A percentile compares a stretch with the other conserved stretches of the same genome.
Evolutionary conservation across 2,888 invertebrate genomes (phyloP).

Genomic region (Helicoverpa assulta): DNA sequence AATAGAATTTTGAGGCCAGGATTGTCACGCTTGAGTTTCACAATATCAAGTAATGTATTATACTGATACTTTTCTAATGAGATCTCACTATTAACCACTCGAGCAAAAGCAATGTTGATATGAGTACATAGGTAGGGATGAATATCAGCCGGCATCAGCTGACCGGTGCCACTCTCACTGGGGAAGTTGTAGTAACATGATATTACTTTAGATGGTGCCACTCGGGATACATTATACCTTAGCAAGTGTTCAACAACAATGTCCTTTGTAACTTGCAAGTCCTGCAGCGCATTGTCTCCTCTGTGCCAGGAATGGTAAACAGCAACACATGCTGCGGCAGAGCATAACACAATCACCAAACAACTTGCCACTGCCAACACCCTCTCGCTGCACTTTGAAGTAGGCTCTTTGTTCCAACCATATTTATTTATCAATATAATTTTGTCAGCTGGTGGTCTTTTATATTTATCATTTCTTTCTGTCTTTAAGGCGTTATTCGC

Average conservation of each 20-base stretch:
- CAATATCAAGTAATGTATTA: slow-evolving; percentile 79
- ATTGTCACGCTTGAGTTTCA: slow-evolving; percentile 90
- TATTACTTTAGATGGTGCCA: slow-evolving; percentile 66
- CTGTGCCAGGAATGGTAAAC: slow-evolving; percentile 17
- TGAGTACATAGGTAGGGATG: slow-evolving; percentile 95
- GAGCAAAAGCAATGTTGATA: slow-evolving; percentile 94
- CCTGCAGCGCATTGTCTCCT: background rate
- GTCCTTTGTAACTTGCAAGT: background rate
- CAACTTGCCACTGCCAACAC: background rate
- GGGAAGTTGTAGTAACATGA: slow-evolving; percentile 94
- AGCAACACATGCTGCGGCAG: background rate
- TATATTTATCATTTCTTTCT: slow-evolving; percentile 32
- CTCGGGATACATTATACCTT: background rate
- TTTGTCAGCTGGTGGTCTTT: slow-evolving; percentile 22
- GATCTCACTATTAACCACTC: slow-evolving; percentile 91
- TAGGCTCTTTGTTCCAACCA: background rate
- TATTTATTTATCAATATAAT: background rate
- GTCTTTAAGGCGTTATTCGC: slow-evolving; percentile 15
- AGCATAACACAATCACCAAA: slow-evolving; percentile 19
- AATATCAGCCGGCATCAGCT: slow-evolving; percentile 90
- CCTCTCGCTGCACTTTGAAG: background rate
- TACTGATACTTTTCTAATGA: slow-evolving; percentile 84
- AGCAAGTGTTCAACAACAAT: slow-evolving; percentile 4
- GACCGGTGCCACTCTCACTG: slow-evolving; percentile 61
- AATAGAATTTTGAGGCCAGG: slow-evolving; percentile 93